Percentiles rank a stretch among this genome's conserved stretches.
These are phyloP conservation scores for Sussaba pulchella DNA, from an alignment of 2,888 invertebrate species.

Conservation along the genomic window DNA sequence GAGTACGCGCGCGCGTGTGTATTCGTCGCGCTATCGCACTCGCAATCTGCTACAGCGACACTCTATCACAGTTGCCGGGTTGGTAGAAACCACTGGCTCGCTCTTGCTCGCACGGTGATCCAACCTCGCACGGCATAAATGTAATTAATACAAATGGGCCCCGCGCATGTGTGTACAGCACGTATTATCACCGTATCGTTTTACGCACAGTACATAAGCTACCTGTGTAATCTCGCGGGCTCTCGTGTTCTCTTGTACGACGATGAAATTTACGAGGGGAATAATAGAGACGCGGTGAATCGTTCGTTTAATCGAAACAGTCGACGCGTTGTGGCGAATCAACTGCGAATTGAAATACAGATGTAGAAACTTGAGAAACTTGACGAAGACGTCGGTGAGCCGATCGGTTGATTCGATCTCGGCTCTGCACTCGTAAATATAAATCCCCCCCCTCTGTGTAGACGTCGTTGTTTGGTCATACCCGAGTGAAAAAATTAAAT, in stretches of 20 bases:
- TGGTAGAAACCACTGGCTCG: background rate
- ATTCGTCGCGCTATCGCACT: background rate
- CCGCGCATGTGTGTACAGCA: background rate
- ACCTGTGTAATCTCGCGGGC: conserved; percentile 9
- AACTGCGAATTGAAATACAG: conserved; percentile 42
- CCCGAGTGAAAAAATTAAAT: no score
- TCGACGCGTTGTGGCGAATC: conserved; percentile 45
- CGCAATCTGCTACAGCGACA: background rate
- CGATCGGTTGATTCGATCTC: conserved; percentile 5
- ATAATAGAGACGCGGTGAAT: conserved; percentile 59
- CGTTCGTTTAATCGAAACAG: conserved; percentile 52
- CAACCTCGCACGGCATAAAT: conserved; percentile 3
- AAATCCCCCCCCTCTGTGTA: background rate
- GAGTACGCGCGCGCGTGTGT: no score
- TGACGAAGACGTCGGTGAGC: conserved; percentile 42
- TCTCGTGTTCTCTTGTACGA: background rate
- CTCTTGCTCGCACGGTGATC: background rate
- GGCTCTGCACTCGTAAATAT: conserved; percentile 9
- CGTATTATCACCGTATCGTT: background rate
- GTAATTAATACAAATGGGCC: conserved; percentile 24
- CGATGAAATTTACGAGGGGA: conserved; percentile 58
- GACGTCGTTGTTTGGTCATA: conserved; percentile 14
- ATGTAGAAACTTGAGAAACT: conserved; percentile 39
- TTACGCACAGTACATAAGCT: background rate
- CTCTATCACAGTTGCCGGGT: background rate